These are phyloP conservation scores for Trichonephila inaurata DNA, from an alignment of 1,140 invertebrate species.

Conservation along the genomic window DNA sequence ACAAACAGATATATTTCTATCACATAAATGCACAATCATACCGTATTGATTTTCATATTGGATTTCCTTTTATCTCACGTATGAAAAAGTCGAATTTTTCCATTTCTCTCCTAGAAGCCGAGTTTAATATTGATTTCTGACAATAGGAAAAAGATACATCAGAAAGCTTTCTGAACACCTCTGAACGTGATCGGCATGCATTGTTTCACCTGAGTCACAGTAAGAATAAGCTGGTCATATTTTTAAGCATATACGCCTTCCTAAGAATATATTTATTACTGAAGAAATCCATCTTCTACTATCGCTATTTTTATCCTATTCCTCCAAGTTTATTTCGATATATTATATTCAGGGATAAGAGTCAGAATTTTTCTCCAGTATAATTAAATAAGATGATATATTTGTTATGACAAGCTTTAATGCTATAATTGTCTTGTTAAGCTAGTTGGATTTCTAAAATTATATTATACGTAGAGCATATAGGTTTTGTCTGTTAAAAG, in stretches of 20 bases:
- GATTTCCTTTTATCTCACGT: constrained; percentile 20
- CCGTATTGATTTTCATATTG: neutral
- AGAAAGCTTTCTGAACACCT: constrained; percentile 32
- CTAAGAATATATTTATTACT: neutral
- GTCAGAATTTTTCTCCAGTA: no score
- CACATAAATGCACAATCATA: constrained; percentile 6
- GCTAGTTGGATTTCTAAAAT: no score
- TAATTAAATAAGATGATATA: no score
- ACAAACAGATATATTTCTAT: neutral
- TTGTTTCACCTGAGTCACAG: neutral
- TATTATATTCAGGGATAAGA: no score
- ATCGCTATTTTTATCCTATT: neutral
- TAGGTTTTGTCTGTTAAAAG: no score
- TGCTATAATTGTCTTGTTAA: no score
- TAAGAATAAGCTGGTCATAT: neutral
- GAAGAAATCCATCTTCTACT: neutral
- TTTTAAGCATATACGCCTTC: neutral
- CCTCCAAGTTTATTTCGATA: no score
- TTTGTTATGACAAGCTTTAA: no score
- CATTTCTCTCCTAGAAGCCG: neutral
- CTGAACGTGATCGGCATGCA: constrained; percentile 15
- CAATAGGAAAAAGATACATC: constrained; percentile 29
- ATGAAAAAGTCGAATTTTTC: constrained; percentile 18
- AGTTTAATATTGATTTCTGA: constrained; percentile 31
- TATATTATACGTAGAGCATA: no score